Conservation (phyloP, 23 tunicate genomes). For the Trididemnum miniatum region DNA sequence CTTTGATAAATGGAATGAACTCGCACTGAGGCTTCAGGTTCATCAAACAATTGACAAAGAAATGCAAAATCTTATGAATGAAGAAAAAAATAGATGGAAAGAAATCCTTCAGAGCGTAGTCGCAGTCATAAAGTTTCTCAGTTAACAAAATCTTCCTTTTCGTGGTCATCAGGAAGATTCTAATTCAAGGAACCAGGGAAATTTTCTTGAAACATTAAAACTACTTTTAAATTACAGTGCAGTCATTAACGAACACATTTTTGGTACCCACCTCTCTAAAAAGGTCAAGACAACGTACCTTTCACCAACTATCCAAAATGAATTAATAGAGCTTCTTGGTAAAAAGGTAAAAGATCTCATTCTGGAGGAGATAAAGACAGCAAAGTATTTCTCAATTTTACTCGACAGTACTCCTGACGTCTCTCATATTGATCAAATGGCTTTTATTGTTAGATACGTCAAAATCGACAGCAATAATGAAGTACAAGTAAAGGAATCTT, state of each 20-base stretch:
- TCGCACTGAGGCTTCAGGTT: slow-evolving; percentile 41
- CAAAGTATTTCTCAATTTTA: slow-evolving; percentile 33
- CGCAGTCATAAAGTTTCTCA: slow-evolving; percentile 48
- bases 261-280: slow-evolving; percentile 11
- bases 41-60: slow-evolving; percentile 36
- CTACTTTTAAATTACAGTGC: slow-evolving; percentile 38
- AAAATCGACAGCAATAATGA: slow-evolving; percentile 25
- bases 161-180: slow-evolving; percentile 42
- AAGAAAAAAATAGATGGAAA: slow-evolving; percentile 33
- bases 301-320: slow-evolving; percentile 37
- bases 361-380: slow-evolving; percentile 35
- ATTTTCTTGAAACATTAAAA: slow-evolving; percentile 49
- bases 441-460: slow-evolving; percentile 34
- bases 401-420: slow-evolving; percentile 33
- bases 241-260: slow-evolving; percentile 45
- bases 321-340: slow-evolving; percentile 30
- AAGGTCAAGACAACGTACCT: slow-evolving; percentile 39
- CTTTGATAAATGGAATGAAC: slow-evolving; percentile 47
- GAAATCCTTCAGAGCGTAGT: slow-evolving; percentile 39
- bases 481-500: slow-evolving; percentile 29
- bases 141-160: slow-evolving; percentile 42
- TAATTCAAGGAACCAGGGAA: slow-evolving; percentile 47
- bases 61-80: slow-evolving; percentile 26
- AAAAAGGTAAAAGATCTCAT: slow-evolving; percentile 37
- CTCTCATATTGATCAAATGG: slow-evolving; percentile 28